Percentiles rank a stretch among this genome's conserved stretches.
Conservation (phyloP, 2,888 invertebrate genomes). For the Nowickia ferox region DNA sequence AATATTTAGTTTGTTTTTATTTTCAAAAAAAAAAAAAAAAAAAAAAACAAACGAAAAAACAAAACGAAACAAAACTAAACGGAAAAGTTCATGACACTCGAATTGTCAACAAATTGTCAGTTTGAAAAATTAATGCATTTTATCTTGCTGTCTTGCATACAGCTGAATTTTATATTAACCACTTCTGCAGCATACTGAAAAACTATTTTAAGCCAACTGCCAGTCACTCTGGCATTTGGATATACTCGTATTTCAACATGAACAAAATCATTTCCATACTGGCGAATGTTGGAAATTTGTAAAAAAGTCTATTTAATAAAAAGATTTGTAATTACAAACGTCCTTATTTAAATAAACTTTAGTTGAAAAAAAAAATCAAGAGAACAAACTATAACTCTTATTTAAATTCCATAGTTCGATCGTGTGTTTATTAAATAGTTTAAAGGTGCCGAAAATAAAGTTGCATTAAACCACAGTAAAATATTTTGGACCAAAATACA, state of each 20-base stretch:
- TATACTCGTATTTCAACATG: constrained; percentile 25
- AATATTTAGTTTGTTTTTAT: constrained; percentile 48
- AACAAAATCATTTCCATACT: constrained; percentile 8
- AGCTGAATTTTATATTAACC: constrained; percentile 28
- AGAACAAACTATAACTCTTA: constrained; percentile 35
- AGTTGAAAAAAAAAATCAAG: constrained; percentile 7
- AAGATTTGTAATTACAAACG: constrained; percentile 45
- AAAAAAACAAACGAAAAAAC: background rate
- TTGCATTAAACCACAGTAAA: background rate
- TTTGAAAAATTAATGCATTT: constrained; percentile 19
- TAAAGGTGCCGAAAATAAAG: background rate
- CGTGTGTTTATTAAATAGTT: background rate
- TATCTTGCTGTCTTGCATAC: constrained; percentile 10
- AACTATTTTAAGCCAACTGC: constrained; percentile 34
- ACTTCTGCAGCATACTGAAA: background rate
- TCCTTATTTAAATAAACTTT: constrained; percentile 42
- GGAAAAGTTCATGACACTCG: constrained; percentile 51
- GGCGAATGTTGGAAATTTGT: background rate
- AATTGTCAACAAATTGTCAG: constrained; percentile 50
- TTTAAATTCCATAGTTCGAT: constrained; percentile 48
- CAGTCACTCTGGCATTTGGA: constrained; percentile 41
- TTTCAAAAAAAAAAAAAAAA: background rate
- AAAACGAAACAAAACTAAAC: background rate
- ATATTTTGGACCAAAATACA: too few species aligned
- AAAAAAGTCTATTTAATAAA: constrained; percentile 22